These are phyloP conservation scores for Nomada ferruginata DNA, from an alignment of 2,888 invertebrate species.

Conservation along the genomic window DNA sequence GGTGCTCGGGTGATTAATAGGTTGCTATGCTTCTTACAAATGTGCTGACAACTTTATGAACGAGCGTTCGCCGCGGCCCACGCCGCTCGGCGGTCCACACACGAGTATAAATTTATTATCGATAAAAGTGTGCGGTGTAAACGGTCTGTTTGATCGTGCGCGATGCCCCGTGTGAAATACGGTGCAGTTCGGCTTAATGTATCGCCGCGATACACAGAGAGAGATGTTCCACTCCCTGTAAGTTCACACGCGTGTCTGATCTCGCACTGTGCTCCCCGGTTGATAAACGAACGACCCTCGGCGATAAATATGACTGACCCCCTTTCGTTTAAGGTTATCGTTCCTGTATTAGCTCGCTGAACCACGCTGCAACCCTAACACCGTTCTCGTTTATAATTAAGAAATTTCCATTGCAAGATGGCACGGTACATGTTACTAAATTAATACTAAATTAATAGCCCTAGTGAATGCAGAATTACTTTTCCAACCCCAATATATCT, in stretches of 20 bases:
- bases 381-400: neutral
- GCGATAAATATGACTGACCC: constrained; percentile 1
- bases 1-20: too few relatives aligned
- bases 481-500: neutral
- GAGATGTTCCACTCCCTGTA: constrained; percentile 4
- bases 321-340: neutral
- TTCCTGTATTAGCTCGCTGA: neutral
- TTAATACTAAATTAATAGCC: neutral
- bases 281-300: constrained; percentile 2
- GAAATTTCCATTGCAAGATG: neutral
- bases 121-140: neutral
- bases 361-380: neutral
- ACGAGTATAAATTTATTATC: constrained; percentile 31
- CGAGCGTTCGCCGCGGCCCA: constrained; percentile 5
- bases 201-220: neutral
- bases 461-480: neutral
- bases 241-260: constrained; percentile 3
- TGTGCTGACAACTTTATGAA: constrained; percentile 5
- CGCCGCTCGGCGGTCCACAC: neutral
- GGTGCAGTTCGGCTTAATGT: constrained; percentile 11
- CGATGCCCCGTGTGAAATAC: constrained; percentile 16
- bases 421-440: neutral
- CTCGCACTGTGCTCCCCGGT: constrained; percentile 1
- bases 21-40: neutral
- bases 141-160: constrained; percentile 15